phyloP scores from a whole-genome alignment of 2,888 invertebrate genomes.

The Cistogaster globosa region DNA sequence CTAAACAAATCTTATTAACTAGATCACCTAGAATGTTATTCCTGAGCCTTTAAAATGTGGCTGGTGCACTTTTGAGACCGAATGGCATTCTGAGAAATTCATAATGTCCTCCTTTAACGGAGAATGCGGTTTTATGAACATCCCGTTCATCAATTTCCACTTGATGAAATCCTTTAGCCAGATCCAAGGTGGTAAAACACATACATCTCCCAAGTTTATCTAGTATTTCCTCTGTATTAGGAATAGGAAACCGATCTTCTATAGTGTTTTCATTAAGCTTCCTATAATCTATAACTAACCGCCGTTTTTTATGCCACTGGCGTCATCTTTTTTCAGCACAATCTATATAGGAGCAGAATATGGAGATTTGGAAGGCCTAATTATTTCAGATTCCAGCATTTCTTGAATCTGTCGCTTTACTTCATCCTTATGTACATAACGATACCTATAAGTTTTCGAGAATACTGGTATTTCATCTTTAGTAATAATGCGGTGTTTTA shows the following conservation, averaged over 20 bases:
- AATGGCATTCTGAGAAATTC: slow-evolving; percentile 40
- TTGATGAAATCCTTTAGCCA: slow-evolving; percentile 14
- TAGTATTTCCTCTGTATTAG: slow-evolving; percentile 40
- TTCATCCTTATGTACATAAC: slow-evolving; percentile 53
- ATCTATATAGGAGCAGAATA: no score
- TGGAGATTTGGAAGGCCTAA: slow-evolving; percentile 25
- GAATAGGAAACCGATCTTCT: slow-evolving; percentile 21
- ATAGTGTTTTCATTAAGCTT: slow-evolving; percentile 30
- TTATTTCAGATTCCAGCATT: slow-evolving; percentile 27
- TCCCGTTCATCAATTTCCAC: slow-evolving; percentile 64
- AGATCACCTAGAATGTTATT: background rate
- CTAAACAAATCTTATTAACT: slow-evolving; percentile 31
- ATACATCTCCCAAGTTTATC: slow-evolving; percentile 23
- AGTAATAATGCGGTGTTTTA: slow-evolving; percentile 57
- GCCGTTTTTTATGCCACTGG: slow-evolving; percentile 39
- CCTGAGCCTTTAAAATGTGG: slow-evolving; percentile 38
- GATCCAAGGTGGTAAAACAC: slow-evolving; percentile 27
- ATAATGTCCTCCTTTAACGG: slow-evolving; percentile 31
- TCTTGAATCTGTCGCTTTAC: slow-evolving; percentile 32
- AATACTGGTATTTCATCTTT: slow-evolving; percentile 47
- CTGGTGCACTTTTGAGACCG: slow-evolving; percentile 26
- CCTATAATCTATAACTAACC: slow-evolving; percentile 14
- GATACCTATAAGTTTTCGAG: slow-evolving; percentile 55
- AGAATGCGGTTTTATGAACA: slow-evolving; percentile 61
- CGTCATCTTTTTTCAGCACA: no score